phyloP scores from a whole-genome alignment of 64 coral and sea anemone species.

The Orbicella faveolata region DNA sequence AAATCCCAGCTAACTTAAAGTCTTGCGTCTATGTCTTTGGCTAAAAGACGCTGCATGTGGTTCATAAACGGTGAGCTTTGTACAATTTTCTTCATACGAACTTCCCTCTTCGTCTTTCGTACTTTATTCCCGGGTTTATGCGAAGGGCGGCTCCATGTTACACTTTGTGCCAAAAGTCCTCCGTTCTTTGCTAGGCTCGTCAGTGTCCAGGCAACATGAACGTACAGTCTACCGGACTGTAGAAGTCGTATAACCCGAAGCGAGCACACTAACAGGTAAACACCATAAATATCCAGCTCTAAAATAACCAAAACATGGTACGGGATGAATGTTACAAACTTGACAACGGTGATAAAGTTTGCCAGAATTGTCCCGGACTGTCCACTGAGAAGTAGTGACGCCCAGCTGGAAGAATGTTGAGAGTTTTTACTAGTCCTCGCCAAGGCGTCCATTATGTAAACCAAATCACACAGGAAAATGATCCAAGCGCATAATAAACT shows the following conservation, averaged over 20 bases:
- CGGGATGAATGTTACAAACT: conserved; percentile 8
- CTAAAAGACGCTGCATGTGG: background rate
- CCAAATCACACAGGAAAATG: conserved; percentile 56
- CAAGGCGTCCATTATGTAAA: conserved; percentile 55
- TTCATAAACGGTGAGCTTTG: background rate
- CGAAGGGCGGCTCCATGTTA: background rate
- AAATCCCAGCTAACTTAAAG: background rate
- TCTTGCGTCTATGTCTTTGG: background rate
- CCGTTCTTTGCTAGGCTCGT: background rate
- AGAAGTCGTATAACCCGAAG: background rate
- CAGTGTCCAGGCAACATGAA: background rate
- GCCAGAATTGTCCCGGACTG: background rate
- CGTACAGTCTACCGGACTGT: background rate
- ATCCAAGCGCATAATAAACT: conserved; percentile 54
- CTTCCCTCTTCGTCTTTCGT: background rate
- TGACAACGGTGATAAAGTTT: background rate
- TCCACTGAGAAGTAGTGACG: background rate
- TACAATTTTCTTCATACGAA: background rate
- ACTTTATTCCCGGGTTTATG: background rate
- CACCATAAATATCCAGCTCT: background rate
- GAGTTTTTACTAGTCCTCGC: conserved; percentile 45
- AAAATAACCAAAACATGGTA: conserved; percentile 12
- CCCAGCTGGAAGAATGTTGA: background rate
- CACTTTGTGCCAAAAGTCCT: background rate
- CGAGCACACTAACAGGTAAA: background rate